Evolutionary conservation across 53 echinoderm and acorn worm genomes (phyloP), one percentile per base, ranked within the genome.

Genomic region (Echinometra lucunter): DNA sequence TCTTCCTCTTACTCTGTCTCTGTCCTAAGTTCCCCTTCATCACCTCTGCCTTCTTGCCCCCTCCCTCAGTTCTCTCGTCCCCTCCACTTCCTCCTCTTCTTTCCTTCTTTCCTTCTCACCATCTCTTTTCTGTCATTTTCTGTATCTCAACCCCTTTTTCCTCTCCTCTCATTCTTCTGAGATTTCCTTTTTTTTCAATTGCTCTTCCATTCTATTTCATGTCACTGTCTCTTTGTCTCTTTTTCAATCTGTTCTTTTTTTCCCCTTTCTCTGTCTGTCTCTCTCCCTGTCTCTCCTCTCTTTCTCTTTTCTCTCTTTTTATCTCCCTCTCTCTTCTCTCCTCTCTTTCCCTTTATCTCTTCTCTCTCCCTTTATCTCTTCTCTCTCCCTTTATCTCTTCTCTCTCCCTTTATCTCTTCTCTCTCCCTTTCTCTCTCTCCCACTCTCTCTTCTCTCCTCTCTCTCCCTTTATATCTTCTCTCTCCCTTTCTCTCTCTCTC

Each of bases 391-490:
- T 6, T 74, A 28, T 74, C 28, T 23, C 3, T 82, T 19, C 6
- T 81, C 13, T 81, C 82, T 81, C 40, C 42, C 82, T n/a, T 0
- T 82, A 15, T 44, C 83, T 82, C 83, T 72, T 44, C 45, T 83
- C 19, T 44, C 25, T 44, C 25, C 11, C 83, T 83, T 45, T 82
- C 82, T 75, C 25, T 82, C 45, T 44, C 18, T 82, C 44, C 21
- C 83, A 44, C 45, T 83, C 45, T 45, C 83, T 44, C 83, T 83
- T n/a, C n/a, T n/a, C n/a, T n/a, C n/a, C 83, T 44, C 44, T 42
- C 44, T 40, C 18, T 40, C 44, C 23, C 45, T 27, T 27, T 44
- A 44, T 44, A 5, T 88, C 28, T 28, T 28, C 56, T 49, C n/a
- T n/a, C n/a, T n/a, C n/a, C n/a, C n/a, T 88, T 56, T 44, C 45